Evolutionary conservation across 2,888 invertebrate species (phyloP).

Genomic region (Mamestra brassicae): DNA sequence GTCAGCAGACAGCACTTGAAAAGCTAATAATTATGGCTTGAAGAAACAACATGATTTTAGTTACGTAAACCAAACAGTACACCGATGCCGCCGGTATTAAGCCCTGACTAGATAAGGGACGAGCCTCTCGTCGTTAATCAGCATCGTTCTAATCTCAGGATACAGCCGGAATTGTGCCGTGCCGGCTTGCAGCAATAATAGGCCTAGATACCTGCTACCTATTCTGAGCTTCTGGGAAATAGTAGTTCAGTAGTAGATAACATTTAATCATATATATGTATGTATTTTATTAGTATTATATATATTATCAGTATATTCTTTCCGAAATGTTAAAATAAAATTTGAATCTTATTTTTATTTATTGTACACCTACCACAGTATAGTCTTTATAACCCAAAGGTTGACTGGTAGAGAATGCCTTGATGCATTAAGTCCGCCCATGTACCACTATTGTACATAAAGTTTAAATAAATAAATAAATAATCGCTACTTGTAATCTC

Average conservation of each 20-base stretch:
- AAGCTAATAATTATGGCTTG: background rate
- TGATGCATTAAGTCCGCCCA: too few species aligned
- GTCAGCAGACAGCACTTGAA: too few species aligned
- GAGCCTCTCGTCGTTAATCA: constrained; percentile 50
- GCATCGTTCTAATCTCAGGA: constrained; percentile 48
- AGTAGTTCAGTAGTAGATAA: background rate
- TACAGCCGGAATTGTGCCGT: constrained; percentile 23
- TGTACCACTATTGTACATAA: too few species aligned
- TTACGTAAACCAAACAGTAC: background rate
- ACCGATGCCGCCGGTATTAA: constrained; percentile 8
- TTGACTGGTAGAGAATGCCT: too few species aligned
- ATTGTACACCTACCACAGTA: too few species aligned
- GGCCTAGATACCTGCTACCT: background rate
- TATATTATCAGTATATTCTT: too few species aligned
- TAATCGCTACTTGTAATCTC: background rate
- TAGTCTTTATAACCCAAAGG: too few species aligned
- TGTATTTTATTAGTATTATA: too few species aligned
- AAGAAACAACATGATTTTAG: background rate
- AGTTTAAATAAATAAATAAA: too few species aligned
- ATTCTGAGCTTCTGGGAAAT: background rate
- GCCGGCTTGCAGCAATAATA: background rate
- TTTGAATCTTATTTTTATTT: too few species aligned
- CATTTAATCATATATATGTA: too few species aligned
- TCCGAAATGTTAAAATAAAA: too few species aligned
- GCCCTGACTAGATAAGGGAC: constrained; percentile 47